These are phyloP conservation scores for Ctena decussata DNA, from an alignment of 2,888 invertebrate genomes.

Conservation along the genomic window DNA sequence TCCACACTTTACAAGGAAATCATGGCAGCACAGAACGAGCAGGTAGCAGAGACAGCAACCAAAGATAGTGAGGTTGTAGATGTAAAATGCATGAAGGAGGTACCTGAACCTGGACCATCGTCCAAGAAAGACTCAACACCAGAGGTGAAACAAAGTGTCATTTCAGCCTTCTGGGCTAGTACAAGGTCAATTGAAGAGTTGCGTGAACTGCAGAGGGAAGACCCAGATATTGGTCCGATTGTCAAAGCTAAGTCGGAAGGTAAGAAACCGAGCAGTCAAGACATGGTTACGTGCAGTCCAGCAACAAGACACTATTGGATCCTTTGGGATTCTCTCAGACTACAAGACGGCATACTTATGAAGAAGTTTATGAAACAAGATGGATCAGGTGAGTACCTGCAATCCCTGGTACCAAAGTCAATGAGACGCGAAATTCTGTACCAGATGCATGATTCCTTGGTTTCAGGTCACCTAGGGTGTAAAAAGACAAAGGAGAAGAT, in stretches of 20 bases:
- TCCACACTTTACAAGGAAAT: neutral
- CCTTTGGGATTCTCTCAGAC: constrained; percentile 14
- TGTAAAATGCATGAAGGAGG: neutral
- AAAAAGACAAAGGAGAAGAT: too few species aligned
- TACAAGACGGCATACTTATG: constrained; percentile 10
- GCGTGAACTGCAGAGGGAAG: too few species aligned
- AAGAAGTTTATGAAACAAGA: neutral
- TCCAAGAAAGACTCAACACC: neutral
- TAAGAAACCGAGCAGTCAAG: neutral
- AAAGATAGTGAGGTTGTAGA: neutral
- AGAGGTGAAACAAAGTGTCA: neutral
- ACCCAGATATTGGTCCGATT: neutral
- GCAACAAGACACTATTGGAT: constrained; percentile 31
- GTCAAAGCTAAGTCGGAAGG: neutral
- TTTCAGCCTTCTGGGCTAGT: neutral
- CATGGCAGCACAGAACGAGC: neutral
- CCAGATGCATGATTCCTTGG: constrained; percentile 22
- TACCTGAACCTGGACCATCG: neutral
- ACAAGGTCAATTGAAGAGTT: neutral
- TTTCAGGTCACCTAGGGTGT: too few species aligned
- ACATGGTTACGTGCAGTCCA: constrained; percentile 11
- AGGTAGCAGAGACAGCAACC: neutral
- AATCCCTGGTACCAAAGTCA: constrained; percentile 8
- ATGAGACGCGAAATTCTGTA: constrained; percentile 6
- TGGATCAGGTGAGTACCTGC: neutral